Conservation (phyloP, 2,888 invertebrate genomes). For the Ophion slaviceki region DNA sequence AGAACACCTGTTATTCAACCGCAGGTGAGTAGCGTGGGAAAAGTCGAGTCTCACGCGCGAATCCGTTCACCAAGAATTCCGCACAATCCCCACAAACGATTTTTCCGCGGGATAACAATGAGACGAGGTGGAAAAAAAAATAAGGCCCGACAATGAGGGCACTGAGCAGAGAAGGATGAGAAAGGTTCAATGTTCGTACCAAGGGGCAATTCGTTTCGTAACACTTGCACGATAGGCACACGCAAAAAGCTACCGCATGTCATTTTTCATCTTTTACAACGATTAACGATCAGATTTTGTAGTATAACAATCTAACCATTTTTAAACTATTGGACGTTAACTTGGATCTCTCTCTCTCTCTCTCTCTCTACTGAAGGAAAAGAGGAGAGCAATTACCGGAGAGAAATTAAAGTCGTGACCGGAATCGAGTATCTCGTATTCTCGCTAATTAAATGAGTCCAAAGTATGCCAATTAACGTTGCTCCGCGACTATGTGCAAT, state of each 20-base stretch:
- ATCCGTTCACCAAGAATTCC: conserved; percentile 59
- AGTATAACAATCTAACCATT: conserved; percentile 18
- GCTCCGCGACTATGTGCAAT: conserved; percentile 24
- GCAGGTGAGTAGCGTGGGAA: conserved; percentile 68
- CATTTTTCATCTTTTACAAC: conserved; percentile 51
- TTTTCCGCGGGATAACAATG: conserved; percentile 53
- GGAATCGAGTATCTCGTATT: conserved; percentile 14
- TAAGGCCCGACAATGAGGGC: conserved; percentile 39
- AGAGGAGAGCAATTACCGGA: background rate
- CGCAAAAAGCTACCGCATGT: conserved; percentile 48
- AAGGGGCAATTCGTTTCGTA: conserved; percentile 17
- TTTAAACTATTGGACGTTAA: conserved; percentile 15
- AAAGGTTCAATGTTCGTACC: conserved; percentile 42
- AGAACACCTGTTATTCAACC: conserved; percentile 65
- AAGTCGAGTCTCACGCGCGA: conserved; percentile 63
- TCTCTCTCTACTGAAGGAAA: no score
- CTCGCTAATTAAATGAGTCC: conserved; percentile 37
- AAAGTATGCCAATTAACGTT: conserved; percentile 59
- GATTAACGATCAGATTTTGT: conserved; percentile 53
- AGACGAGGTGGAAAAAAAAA: conserved; percentile 35
- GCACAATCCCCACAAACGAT: conserved; percentile 26
- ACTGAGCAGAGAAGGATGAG: conserved; percentile 21
- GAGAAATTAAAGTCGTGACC: conserved; percentile 26
- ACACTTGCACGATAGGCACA: conserved; percentile 46
- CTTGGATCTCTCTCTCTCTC: background rate